Evolutionary conservation across 2,888 invertebrate species (phyloP).

Genomic region (Nemoura dubitans): DNA sequence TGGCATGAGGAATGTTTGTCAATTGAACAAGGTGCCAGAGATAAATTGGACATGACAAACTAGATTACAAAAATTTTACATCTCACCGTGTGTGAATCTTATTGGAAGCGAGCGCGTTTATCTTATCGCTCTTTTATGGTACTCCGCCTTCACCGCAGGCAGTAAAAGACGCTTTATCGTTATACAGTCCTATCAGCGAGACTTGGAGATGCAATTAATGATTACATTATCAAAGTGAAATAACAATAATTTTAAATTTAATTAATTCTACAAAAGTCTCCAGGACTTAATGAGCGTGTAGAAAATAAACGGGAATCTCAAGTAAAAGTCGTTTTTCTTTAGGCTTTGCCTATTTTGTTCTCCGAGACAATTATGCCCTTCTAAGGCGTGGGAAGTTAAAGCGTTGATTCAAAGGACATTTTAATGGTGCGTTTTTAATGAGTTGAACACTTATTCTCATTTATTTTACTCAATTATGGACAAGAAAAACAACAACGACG

Average conservation of each 20-base stretch:
- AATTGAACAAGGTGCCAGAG: conserved; percentile 33
- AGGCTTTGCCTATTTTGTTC: conserved; percentile 15
- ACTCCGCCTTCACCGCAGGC: not conserved
- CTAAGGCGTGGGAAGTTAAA: conserved; percentile 29
- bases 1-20: not conserved
- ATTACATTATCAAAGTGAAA: conserved; percentile 12
- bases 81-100: not conserved
- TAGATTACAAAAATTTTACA: conserved; percentile 41
- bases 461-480: conserved; percentile 12
- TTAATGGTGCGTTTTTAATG: conserved; percentile 34
- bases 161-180: not conserved
- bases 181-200: not conserved
- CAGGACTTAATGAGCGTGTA: not conserved
- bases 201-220: not conserved
- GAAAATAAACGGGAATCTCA: not conserved
- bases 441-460: conserved; percentile 13
- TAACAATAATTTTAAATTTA: conserved; percentile 7
- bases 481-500: conserved; percentile 12
- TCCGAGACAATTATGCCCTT: conserved; percentile 14
- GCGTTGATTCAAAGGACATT: conserved; percentile 36
- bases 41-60: conserved; percentile 49
- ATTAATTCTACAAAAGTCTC: not conserved
- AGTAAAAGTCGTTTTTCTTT: conserved; percentile 5
- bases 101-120: not conserved
- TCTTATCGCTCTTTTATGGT: not conserved